Evolutionary conservation across 2,888 invertebrate species (phyloP).

Genomic region (Sphecodes monilicornis): DNA sequence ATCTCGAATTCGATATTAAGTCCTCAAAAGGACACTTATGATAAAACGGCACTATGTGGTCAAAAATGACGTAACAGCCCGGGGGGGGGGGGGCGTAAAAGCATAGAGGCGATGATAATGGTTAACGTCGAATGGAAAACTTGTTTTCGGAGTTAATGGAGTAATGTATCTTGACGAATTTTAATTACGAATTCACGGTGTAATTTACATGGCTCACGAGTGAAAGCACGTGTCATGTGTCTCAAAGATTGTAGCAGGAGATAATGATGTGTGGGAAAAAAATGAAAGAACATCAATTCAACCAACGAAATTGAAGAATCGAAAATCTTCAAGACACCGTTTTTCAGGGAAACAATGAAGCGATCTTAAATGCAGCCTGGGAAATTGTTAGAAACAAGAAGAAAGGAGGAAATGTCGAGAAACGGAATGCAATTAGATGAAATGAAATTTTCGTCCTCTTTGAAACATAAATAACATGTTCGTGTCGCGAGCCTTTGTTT

Average conservation of each 20-base stretch:
- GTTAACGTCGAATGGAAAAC: neutral
- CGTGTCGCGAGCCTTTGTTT: neutral
- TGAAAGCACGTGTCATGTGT: neutral
- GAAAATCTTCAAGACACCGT: neutral
- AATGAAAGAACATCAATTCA: neutral
- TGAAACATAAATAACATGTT: neutral
- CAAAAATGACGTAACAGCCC: neutral
- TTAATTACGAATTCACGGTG: neutral
- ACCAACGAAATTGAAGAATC: neutral
- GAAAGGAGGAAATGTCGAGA: neutral
- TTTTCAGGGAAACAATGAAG: neutral
- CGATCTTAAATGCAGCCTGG: neutral
- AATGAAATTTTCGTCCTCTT: neutral
- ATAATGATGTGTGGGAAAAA: neutral
- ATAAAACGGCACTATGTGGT: neutral
- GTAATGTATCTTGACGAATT: neutral
- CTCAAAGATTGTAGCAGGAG: neutral
- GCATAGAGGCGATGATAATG: neutral
- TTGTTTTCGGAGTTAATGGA: neutral
- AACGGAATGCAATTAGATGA: neutral
- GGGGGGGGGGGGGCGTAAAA: neutral
- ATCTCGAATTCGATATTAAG: too few species aligned
- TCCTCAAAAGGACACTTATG: neutral
- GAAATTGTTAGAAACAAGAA: neutral
- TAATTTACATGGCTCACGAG: neutral